Percentiles rank a stretch among this genome's conserved stretches.
Evolutionary conservation across 2,113 vertebrate genomes (phyloP).

Genomic region (Aphyosemion australe): DNA sequence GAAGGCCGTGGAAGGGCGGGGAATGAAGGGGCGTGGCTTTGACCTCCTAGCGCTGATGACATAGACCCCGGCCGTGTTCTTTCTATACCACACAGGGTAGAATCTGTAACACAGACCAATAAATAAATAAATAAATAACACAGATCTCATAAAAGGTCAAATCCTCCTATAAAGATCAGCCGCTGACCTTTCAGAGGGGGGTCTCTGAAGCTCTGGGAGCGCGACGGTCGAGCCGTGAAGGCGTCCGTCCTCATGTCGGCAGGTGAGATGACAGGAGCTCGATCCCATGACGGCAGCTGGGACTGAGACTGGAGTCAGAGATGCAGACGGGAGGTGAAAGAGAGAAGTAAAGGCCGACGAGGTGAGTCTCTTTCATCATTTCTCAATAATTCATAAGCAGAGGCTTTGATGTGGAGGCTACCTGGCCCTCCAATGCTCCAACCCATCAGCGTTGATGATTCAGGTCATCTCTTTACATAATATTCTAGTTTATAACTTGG

Average conservation of each 20-base stretch:
- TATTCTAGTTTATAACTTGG: not conserved
- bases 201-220: conserved; percentile 82
- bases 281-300: conserved; percentile 79
- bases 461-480: conserved; percentile 26
- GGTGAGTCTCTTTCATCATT: conserved; percentile 53
- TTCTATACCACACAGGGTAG: conserved; percentile 76
- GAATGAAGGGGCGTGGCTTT: conserved; percentile 74
- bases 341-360: conserved; percentile 35
- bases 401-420: conserved; percentile 55
- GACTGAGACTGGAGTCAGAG: conserved; percentile 70
- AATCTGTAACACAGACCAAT: conserved; percentile 54
- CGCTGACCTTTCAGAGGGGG: conserved; percentile 76
- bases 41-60: conserved; percentile 70
- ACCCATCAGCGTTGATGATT: conserved; percentile 1
- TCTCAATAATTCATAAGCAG: conserved; percentile 65
- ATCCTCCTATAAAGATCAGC: not conserved
- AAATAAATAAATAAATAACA: not conserved
- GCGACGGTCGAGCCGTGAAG: conserved; percentile 83
- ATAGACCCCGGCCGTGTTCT: conserved; percentile 77
- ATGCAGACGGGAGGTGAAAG: not conserved
- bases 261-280: conserved; percentile 81
- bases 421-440: conserved; percentile 31
- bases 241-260: conserved; percentile 86
- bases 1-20: conserved; percentile 82
- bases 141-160: not conserved